Conservation (phyloP, 2,797 vertebrate genomes). For the Cryptoprocta ferox region DNA sequence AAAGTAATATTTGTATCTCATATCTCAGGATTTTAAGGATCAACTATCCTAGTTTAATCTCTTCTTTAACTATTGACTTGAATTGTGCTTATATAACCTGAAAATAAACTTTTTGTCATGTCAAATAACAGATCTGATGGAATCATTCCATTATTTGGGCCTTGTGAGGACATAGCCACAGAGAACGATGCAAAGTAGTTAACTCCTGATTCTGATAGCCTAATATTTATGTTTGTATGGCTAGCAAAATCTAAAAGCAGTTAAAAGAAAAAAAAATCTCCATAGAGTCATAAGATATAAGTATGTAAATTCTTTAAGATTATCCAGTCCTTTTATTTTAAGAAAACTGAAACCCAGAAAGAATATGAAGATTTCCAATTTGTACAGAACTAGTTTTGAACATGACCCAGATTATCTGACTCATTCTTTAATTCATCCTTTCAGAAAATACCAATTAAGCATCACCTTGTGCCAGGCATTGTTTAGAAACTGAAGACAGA, state of each 20-base stretch:
- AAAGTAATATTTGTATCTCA: background rate
- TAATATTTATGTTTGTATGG: background rate
- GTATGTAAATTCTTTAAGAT: background rate
- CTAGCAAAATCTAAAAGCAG: conserved; percentile 31
- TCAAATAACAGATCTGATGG: background rate
- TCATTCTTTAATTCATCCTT: background rate
- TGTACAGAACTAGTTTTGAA: conserved; percentile 24
- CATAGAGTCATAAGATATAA: background rate
- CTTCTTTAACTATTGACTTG: conserved; percentile 4
- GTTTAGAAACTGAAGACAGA: background rate
- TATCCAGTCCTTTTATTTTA: background rate
- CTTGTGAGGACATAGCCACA: background rate
- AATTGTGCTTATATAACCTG: background rate
- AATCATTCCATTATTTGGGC: conserved; percentile 1
- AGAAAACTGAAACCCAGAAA: conserved; percentile 35
- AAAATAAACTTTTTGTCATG: conserved; percentile 20
- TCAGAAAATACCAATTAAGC: conserved; percentile 36
- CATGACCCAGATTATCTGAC: background rate
- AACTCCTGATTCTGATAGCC: background rate
- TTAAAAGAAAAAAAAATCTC: conserved; percentile 1
- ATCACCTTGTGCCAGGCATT: background rate
- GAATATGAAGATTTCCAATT: background rate
- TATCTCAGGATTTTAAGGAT: background rate
- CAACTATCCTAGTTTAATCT: background rate
- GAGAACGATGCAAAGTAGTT: background rate